These are phyloP conservation scores for Sicus ferrugineus DNA, from an alignment of 2,888 invertebrate genomes.

Conservation along the genomic window DNA sequence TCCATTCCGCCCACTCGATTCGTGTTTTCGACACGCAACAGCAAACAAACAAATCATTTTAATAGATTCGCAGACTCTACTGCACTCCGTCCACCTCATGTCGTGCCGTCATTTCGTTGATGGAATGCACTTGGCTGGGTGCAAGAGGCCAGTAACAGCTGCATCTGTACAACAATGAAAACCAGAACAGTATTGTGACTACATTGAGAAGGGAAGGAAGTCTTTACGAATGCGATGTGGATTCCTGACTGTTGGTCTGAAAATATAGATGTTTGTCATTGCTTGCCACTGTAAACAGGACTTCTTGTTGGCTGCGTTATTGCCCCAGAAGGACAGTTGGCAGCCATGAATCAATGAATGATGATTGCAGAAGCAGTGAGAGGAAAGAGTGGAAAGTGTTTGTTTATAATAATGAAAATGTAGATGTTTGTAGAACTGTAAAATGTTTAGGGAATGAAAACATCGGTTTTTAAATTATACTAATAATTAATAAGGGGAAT, in stretches of 20 bases:
- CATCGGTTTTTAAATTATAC: too few species aligned
- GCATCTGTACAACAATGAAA: neutral
- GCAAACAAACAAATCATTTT: slow-evolving; percentile 18
- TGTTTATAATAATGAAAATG: too few species aligned
- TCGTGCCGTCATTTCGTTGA: too few species aligned
- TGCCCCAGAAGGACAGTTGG: slow-evolving; percentile 5
- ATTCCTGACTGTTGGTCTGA: too few species aligned
- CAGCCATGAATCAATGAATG: neutral
- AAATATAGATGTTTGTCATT: too few species aligned
- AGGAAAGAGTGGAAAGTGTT: too few species aligned
- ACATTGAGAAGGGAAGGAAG: neutral
- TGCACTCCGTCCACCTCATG: neutral
- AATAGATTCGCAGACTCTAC: slow-evolving; percentile 9
- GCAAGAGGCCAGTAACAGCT: slow-evolving; percentile 19
- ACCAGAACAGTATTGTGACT: slow-evolving; percentile 1
- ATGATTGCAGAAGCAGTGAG: too few species aligned
- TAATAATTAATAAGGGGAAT: too few species aligned
- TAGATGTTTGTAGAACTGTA: too few species aligned
- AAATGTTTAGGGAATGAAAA: too few species aligned
- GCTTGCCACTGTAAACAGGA: too few species aligned
- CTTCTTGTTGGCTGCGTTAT: neutral
- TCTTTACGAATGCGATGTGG: too few species aligned
- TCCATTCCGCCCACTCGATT: neutral
- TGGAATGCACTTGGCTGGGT: slow-evolving; percentile 5
- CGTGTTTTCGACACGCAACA: neutral